Evolutionary conservation across 2,113 vertebrate genomes (phyloP).

Genomic region (Hippocampus zosterae): DNA sequence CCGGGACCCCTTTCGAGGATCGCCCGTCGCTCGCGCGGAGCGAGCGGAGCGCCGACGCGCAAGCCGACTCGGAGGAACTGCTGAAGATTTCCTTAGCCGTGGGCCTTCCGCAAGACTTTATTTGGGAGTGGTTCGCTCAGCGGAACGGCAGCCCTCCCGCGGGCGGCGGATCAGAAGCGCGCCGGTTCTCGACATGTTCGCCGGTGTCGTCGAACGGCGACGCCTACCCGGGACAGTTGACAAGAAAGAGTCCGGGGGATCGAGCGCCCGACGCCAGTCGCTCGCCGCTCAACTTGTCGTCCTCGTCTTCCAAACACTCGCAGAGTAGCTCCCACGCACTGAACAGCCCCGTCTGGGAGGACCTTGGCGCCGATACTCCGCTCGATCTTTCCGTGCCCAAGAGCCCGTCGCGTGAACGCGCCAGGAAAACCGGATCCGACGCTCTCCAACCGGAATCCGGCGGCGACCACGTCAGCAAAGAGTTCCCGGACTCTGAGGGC

Average conservation of each 20-base stretch:
- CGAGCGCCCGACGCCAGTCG: constrained; percentile 97
- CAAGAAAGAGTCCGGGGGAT: constrained; percentile 74
- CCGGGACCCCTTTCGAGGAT: constrained; percentile 93
- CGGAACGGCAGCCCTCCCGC: constrained; percentile 81
- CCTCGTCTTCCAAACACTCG: constrained; percentile 98
- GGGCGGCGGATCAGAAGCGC: constrained; percentile 60
- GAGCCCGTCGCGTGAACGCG: constrained; percentile 92
- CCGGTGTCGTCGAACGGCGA: constrained; percentile 91
- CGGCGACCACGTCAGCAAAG: constrained; percentile 98
- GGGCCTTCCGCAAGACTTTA: constrained; percentile 99
- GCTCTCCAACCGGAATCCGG: constrained; percentile 83
- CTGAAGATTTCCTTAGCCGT: constrained; percentile 99
- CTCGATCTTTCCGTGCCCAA: constrained; percentile 98
- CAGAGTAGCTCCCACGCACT: constrained; percentile 99
- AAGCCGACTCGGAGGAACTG: constrained; percentile 98
- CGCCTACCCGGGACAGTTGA: constrained; percentile 86
- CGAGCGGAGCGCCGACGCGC: constrained; percentile 98
- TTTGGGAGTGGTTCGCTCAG: constrained; percentile 99
- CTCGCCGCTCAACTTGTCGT: constrained; percentile 96
- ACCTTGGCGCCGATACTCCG: constrained; percentile 91
- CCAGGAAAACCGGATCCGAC: constrained; percentile 87
- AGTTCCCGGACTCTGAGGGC: constrained; percentile 83
- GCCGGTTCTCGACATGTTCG: constrained; percentile 82
- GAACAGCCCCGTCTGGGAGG: constrained; percentile 97
- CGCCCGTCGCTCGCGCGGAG: constrained; percentile 99